Percentiles rank a stretch among this genome's conserved stretches.
Evolutionary conservation across 2,888 invertebrate species (phyloP).

Genomic region (Selenia dentaria): DNA sequence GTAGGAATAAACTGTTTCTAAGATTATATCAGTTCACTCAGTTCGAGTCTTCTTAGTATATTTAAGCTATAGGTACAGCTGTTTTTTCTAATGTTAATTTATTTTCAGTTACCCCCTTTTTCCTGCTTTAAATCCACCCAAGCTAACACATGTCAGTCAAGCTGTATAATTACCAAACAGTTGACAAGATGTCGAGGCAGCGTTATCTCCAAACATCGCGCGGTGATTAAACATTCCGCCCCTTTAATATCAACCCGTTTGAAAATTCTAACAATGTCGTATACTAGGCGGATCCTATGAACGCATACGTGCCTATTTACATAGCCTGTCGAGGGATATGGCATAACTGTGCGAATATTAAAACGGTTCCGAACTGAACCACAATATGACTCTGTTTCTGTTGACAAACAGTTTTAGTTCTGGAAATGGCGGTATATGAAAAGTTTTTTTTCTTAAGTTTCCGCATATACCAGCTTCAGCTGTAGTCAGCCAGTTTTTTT

Average conservation of each 20-base stretch:
- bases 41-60: too few relatives aligned
- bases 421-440: not conserved
- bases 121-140: constrained; percentile 36
- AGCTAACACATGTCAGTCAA: not conserved
- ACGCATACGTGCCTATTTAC: constrained; percentile 1
- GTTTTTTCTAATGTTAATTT: too few relatives aligned
- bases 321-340: not conserved
- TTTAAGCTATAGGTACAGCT: too few relatives aligned
- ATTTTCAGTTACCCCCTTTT: too few relatives aligned
- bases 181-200: constrained; percentile 35
- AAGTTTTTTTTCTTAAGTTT: too few relatives aligned
- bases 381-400: not conserved
- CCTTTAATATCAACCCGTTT: constrained; percentile 71
- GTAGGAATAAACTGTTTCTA: too few relatives aligned
- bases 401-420: not conserved
- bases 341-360: not conserved
- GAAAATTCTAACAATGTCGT: constrained; percentile 76
- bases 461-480: too few relatives aligned
- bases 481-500: too few relatives aligned
- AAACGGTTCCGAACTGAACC: not conserved
- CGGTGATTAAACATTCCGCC: constrained; percentile 77
- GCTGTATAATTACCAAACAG: not conserved
- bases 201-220: constrained; percentile 57
- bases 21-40: too few relatives aligned
- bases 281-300: constrained; percentile 42